These are phyloP conservation scores for Meda fulgida DNA, from an alignment of 2,797 vertebrate genomes.

Conservation along the genomic window DNA sequence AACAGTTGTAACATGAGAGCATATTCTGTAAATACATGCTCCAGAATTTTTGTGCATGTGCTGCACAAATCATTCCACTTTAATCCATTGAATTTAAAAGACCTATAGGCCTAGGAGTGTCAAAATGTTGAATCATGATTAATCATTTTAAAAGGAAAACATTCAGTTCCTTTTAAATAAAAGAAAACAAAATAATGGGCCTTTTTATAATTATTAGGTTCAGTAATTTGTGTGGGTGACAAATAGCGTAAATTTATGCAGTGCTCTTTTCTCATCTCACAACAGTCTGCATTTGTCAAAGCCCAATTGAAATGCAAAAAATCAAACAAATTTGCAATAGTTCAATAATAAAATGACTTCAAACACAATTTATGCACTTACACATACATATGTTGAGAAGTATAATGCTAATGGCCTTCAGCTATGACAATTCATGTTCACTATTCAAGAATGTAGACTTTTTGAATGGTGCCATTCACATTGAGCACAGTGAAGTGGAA, in stretches of 20 bases:
- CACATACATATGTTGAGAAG: background rate
- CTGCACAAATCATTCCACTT: conserved; percentile 22
- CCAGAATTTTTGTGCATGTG: conserved; percentile 15
- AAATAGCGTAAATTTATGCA: conserved; percentile 23
- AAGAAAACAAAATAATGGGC: conserved; percentile 4
- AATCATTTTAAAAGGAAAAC: background rate
- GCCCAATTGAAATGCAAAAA: background rate
- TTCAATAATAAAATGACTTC: background rate
- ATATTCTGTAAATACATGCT: conserved; percentile 43
- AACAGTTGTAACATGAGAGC: conserved; percentile 50
- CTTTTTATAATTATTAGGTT: conserved; percentile 15
- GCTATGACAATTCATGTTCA: background rate
- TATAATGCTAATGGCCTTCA: background rate
- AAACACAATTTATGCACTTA: background rate
- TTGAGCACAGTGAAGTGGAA: background rate
- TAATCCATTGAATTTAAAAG: conserved; percentile 4
- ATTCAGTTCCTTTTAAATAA: background rate
- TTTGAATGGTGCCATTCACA: background rate
- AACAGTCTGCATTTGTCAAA: conserved; percentile 13
- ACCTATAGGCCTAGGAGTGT: background rate
- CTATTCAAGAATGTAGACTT: background rate
- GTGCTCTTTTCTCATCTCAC: conserved; percentile 8
- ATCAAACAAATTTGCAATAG: background rate
- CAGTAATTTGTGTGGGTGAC: conserved; percentile 25
- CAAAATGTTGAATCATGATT: background rate